These are phyloP conservation scores for Glomeris maerens DNA, from an alignment of 1,140 invertebrate species.

Conservation along the genomic window DNA sequence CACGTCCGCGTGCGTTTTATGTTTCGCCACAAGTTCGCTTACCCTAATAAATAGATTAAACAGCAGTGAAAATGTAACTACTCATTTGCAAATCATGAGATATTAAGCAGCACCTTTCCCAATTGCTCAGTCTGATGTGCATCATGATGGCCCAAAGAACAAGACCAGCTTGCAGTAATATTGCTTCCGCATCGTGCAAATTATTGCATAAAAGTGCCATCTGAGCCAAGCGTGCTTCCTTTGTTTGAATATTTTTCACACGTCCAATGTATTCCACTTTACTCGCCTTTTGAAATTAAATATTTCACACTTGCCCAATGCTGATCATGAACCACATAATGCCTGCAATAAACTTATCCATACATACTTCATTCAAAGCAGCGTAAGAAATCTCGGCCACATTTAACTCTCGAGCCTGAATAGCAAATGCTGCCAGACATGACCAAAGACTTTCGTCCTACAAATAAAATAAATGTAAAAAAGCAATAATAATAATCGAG, in stretches of 20 bases:
- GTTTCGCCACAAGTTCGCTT: slow-evolving; percentile 64
- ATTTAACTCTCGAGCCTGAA: slow-evolving; percentile 56
- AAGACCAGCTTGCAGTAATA: slow-evolving; percentile 61
- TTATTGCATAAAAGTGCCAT: slow-evolving; percentile 65
- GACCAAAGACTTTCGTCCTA: slow-evolving; percentile 75
- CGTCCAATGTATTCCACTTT: slow-evolving; percentile 81
- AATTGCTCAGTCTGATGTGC: slow-evolving; percentile 69
- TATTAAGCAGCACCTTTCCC: slow-evolving; percentile 47
- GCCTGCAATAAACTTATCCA: neutral
- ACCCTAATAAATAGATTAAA: slow-evolving; percentile 41
- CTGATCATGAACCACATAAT: too few species aligned
- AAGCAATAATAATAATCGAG: too few species aligned
- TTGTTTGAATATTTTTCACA: slow-evolving; percentile 48
- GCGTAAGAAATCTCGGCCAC: slow-evolving; percentile 86
- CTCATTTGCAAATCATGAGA: neutral
- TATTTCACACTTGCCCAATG: slow-evolving; percentile 9
- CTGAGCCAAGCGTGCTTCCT: slow-evolving; percentile 55
- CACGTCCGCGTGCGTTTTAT: slow-evolving; percentile 59
- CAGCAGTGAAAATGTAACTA: neutral
- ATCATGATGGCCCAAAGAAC: slow-evolving; percentile 59
- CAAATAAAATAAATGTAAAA: slow-evolving; percentile 10
- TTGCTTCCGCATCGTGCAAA: slow-evolving; percentile 60
- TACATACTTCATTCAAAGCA: slow-evolving; percentile 55
- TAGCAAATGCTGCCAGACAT: slow-evolving; percentile 70
- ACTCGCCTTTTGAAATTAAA: slow-evolving; percentile 42